Base-by-base conservation (phyloP, 2,113 vertebrate species). In the Peromyscus californicus region DNA sequence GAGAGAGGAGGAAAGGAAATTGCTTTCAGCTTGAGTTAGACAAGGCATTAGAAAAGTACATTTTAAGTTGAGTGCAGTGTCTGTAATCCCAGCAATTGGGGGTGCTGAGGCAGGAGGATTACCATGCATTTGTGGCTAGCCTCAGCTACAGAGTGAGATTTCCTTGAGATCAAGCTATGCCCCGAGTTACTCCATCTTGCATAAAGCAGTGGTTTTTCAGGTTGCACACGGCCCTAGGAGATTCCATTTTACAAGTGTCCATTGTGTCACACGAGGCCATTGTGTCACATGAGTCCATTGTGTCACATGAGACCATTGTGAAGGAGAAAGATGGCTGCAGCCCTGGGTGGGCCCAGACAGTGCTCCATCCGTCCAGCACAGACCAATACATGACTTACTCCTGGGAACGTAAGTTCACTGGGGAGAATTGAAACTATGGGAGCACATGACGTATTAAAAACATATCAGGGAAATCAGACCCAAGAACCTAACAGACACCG, bases 21-120 rank as follows among this genome's bases (percentile, higher is more conserved):
- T 29, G 74, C 82, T 75, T 80, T 96, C 84, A 94, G 24, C 29
- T n/a, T 42, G 51, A 75, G 16, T 87, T 91, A 90, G 76, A 74
- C 33, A 91, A 84, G 36, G n/a, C 65, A 26, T 61, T n/a, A 61
- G 33, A 65, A 83, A 93, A 93, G 13, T 42, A 51, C 12, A 26
- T 88, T 91, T 86, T 86, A 45, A 65, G 63, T 10, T 11, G 16
- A 15, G 29, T 36, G 33, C 36, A 45, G 63, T 48, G 17, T 13
- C 45, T 69, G 24, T 10, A 33, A 36, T 87, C 19, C 45, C 63
- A 87, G 19, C 42, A 36, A 33, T 17, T 51, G 31, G 42, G 63
- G 5, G 84, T 67, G 63, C 31, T 21, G 63, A 69, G 61, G 61
- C 84, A 45, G 61, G 24, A 65, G 61, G 63, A 87, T 36, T 87